Percentiles rank a stretch among this genome's conserved stretches.
phyloP scores from a whole-genome alignment of 2,888 invertebrate genomes.

The Nebria brevicollis region DNA sequence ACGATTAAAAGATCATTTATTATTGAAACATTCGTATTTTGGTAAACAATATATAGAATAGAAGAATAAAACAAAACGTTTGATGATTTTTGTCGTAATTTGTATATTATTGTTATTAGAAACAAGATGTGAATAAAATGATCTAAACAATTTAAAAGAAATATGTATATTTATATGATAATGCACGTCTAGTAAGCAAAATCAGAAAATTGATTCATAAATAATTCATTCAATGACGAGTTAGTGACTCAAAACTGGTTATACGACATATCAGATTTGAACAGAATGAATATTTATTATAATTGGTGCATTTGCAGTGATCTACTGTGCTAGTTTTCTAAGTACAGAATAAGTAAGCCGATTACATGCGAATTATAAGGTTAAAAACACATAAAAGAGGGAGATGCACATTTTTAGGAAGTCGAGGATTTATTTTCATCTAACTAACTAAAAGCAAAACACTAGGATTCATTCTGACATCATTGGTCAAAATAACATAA shows the following conservation, averaged over 20 bases:
- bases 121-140: background rate
- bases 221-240: background rate
- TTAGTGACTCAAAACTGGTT: background rate
- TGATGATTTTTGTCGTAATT: background rate
- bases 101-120: background rate
- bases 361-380: conserved; percentile 31
- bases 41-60: too few species aligned
- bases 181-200: background rate
- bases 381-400: conserved; percentile 9
- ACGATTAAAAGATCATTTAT: too few species aligned
- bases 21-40: too few species aligned
- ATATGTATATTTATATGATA: background rate
- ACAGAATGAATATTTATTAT: background rate
- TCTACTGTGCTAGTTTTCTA: conserved; percentile 35
- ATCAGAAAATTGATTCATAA: background rate
- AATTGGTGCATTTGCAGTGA: conserved; percentile 3
- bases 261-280: background rate
- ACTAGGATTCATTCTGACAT: too few species aligned
- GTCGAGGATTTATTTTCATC: background rate
- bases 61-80: too few species aligned
- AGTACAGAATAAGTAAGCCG: conserved; percentile 28
- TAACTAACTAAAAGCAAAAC: too few species aligned
- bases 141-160: background rate
- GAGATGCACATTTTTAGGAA: background rate
- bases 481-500: too few species aligned